Conservation (phyloP, 2,797 vertebrate species). For the Anniella stebbinsi region DNA sequence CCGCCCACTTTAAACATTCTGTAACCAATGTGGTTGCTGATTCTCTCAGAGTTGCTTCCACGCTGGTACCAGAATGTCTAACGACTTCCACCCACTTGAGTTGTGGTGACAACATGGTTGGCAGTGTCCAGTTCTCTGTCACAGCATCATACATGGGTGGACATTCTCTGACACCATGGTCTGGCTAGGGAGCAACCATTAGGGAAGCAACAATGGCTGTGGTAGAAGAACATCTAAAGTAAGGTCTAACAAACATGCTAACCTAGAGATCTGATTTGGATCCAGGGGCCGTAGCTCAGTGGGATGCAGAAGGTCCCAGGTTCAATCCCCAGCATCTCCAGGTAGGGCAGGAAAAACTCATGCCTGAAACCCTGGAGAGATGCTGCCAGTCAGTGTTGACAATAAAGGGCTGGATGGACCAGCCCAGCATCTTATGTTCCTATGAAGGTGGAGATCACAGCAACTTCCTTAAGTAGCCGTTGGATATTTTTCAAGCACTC, state of each 20-base stretch:
- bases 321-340: too few species aligned
- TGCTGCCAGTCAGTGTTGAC: too few species aligned
- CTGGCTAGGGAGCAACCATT: background rate
- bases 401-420: too few species aligned
- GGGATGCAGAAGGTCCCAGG: too few species aligned
- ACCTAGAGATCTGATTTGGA: conserved; percentile 14
- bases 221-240: background rate
- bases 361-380: too few species aligned
- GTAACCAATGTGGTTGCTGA: background rate
- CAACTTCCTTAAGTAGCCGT: background rate
- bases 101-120: too few species aligned
- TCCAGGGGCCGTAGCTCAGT: background rate
- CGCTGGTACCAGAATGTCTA: background rate
- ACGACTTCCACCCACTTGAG: background rate
- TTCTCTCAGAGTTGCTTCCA: background rate
- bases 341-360: too few species aligned
- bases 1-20: background rate
- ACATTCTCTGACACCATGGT: background rate
- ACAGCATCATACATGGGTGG: too few species aligned
- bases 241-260: background rate
- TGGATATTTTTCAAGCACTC: conserved; percentile 49
- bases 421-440: too few species aligned
- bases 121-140: too few species aligned
- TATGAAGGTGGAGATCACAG: conserved; percentile 13
- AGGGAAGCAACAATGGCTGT: background rate